These are phyloP conservation scores for Tychaedon coryphoeus DNA, from an alignment of 2,113 vertebrate species.

Conservation along the genomic window DNA sequence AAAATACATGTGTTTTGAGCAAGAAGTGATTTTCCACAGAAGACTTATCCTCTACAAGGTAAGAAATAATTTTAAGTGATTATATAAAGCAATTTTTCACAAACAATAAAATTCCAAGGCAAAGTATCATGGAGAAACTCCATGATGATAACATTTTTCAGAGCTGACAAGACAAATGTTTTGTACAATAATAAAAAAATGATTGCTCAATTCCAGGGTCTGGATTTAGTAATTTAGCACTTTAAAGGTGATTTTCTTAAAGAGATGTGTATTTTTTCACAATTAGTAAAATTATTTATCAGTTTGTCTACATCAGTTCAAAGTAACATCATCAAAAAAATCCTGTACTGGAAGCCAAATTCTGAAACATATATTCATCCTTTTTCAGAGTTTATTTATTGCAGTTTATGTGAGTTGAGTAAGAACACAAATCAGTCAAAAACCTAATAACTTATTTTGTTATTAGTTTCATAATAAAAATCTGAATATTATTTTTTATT, in stretches of 20 bases:
- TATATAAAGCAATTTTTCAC: neutral
- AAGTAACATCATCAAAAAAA: neutral
- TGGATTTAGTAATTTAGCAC: neutral
- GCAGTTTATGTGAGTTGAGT: neutral
- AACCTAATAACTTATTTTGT: neutral
- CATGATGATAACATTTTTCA: neutral
- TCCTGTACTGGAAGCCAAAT: neutral
- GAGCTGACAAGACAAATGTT: neutral
- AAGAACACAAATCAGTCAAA: neutral
- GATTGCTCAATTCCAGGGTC: neutral
- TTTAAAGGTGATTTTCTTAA: neutral
- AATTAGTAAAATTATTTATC: neutral
- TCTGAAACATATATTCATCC: neutral
- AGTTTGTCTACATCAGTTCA: neutral
- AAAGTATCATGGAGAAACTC: neutral
- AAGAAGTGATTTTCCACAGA: neutral
- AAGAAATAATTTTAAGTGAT: neutral
- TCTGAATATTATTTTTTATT: neutral
- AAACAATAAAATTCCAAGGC: neutral
- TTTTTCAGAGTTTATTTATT: neutral
- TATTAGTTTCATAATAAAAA: neutral
- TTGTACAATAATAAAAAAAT: neutral
- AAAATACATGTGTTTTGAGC: neutral
- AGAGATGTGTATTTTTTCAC: neutral
- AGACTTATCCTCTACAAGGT: neutral